Evolutionary conservation across 2,888 invertebrate genomes (phyloP), one percentile per base, ranked within the genome.

Genomic region (Magallana nippona): DNA sequence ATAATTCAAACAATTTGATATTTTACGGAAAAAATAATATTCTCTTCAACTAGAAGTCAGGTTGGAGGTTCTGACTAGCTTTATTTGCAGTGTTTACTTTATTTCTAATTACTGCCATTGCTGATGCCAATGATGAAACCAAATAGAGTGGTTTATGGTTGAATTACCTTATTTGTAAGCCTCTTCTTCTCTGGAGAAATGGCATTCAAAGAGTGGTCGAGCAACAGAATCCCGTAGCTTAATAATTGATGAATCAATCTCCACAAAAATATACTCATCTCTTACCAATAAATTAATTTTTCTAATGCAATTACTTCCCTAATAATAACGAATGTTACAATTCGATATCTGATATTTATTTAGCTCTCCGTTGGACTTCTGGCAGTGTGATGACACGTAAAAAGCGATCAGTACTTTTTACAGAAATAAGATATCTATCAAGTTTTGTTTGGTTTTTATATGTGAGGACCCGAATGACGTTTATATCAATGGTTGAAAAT

Each of bases 261-360:
- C 22, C 62, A 19, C 62, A 62, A 19, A 62, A n/a, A 22, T 71
- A 27, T 71, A 11, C 22, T 22, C 71, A 71, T 71, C 71, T 71
- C 71, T 71, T 71, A 11, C 19, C 62, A 32, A 71, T 71, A 32
- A 71, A 32, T 71, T 71, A 71, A 71, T 27, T 32, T 44, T 32
- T 32, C 71, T 13, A 27, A 71, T 71, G 27, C 27, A 71, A 71
- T 71, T 71, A 27, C 71, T 27, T 71, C 32, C 71, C 13, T 32
- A 15, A 10, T 71, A 71, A 71, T 71, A 15, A 71, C 22, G 71
- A 27, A 11, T 15, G 32, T 15, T 15, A 22, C 71, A 15, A 27
- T 71, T 32, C 15, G 71, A 71, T 71, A 32, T 11, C n/a, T n/a
- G 60, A 17, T 60, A n/a, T 71, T 71, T 71, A 71, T 22, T 71